These are phyloP conservation scores for Sebastes oblongus DNA, from an alignment of 2,797 vertebrate species.

Conservation along the genomic window DNA sequence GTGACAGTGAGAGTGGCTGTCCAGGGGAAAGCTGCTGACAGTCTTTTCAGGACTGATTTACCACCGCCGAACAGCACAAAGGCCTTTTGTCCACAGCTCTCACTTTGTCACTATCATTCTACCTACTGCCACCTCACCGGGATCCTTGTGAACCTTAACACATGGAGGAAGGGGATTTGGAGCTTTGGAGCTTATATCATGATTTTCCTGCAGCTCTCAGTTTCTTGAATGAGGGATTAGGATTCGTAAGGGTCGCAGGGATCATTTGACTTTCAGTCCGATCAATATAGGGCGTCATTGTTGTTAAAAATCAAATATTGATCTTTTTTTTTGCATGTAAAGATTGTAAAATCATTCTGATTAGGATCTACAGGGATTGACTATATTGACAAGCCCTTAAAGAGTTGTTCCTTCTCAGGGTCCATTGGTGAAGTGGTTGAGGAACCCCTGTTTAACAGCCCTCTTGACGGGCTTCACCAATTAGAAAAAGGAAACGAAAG, in stretches of 20 bases:
- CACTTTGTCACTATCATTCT: constrained; percentile 46
- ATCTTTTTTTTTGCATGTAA: constrained; percentile 1
- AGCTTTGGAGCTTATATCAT: constrained; percentile 25
- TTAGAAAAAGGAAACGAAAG: constrained; percentile 19
- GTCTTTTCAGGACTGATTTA: constrained; percentile 58
- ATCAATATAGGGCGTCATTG: constrained; percentile 28
- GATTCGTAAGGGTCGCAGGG: constrained; percentile 9
- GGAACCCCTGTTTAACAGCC: constrained; percentile 17
- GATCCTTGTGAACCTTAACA: constrained; percentile 32
- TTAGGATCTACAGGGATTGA: neutral
- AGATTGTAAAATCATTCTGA: neutral
- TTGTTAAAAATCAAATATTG: constrained; percentile 16
- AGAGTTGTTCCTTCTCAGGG: neutral
- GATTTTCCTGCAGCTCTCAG: constrained; percentile 26
- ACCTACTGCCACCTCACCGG: constrained; percentile 26
- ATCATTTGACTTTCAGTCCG: constrained; percentile 13
- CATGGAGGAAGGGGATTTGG: constrained; percentile 38
- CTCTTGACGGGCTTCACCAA: neutral
- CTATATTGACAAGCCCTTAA: neutral
- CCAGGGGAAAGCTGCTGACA: constrained; percentile 53
- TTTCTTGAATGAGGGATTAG: constrained; percentile 31
- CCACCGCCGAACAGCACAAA: constrained; percentile 51
- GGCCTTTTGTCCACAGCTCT: constrained; percentile 50
- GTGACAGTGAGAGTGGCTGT: neutral
- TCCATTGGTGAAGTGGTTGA: neutral